Base-by-base conservation (phyloP, 2,113 vertebrate species). In the Promerops cafer region DNA sequence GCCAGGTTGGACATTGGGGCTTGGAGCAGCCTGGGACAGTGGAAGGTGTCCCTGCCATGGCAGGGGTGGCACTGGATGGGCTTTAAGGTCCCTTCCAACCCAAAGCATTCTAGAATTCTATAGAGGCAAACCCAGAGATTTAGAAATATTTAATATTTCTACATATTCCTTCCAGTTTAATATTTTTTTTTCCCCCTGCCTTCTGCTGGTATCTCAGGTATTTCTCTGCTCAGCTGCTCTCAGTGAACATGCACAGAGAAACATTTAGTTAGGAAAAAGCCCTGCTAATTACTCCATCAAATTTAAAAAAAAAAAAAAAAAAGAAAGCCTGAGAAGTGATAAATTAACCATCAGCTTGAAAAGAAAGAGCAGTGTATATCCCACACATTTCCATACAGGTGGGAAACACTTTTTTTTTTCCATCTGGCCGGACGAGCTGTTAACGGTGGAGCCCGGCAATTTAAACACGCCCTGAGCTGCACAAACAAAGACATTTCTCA, bases 371-470 rank as follows among this genome's bases (percentile, higher is more conserved):
- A 3, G 42, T 2, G 0, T 50, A 6, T 35, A 19, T 74, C 70
- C 59, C 19, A 11, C 61, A 33, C 33, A 11, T 88, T 93, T 83
- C 95, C 79, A 52, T 74, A 66, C 72, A 94, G 86, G 80, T 93
- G 60, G 90, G 69, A 94, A 94, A 53, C 10, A 2, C 56, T 71
- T 89, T n/a, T 54, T 69, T 31, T 64, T 66, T 50, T 7, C 84
- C 21, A 2, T 84, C 65, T 35, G 76, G 31, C 66, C 12, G 66
- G 52, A 6, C 64, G 52, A 92, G 42, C 28, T 44, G 20, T 21
- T 59, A 16, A 10, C 7, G 7, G 79, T 26, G 49, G 31, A 26
- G 27, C 18, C 70, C 40, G 22, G 71, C 63, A 10, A 52, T 37
- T 65, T 9, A 39, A 85, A 35, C 30, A 0, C 1, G n/a, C 30